Percentiles rank a stretch among this genome's conserved stretches.
Evolutionary conservation across 2,888 invertebrate species (phyloP).

Genomic region (Platycnemis pennipes): DNA sequence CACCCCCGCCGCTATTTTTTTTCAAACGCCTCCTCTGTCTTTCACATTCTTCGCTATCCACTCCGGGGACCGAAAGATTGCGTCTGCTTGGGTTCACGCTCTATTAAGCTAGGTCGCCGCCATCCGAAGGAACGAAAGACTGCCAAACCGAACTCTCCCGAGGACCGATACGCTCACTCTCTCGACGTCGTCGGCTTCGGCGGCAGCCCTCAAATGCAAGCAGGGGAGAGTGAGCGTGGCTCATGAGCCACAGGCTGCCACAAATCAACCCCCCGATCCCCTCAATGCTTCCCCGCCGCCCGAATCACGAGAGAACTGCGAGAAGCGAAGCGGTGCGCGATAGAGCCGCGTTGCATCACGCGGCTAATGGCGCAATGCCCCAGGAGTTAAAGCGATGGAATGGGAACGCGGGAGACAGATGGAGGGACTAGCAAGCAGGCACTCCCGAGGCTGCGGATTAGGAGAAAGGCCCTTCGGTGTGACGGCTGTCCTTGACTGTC

Average conservation of each 20-base stretch:
- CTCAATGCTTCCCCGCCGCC: background rate
- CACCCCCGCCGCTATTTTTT: background rate
- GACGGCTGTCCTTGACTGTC: background rate
- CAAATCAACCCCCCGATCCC: slow-evolving; percentile 7
- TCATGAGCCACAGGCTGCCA: background rate
- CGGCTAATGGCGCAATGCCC: slow-evolving; percentile 58
- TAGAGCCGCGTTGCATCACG: slow-evolving; percentile 58
- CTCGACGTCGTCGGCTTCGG: background rate
- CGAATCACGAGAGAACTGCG: slow-evolving; percentile 42
- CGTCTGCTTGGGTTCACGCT: slow-evolving; percentile 43
- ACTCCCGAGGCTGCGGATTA: background rate
- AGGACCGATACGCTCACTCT: background rate
- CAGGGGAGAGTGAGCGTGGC: background rate
- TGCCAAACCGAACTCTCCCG: background rate
- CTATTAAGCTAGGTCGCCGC: slow-evolving; percentile 37
- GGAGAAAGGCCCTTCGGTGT: background rate
- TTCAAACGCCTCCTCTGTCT: background rate
- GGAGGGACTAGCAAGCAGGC: background rate
- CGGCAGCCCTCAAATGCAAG: background rate
- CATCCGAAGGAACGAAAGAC: background rate
- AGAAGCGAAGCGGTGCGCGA: slow-evolving; percentile 24
- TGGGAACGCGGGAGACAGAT: slow-evolving; percentile 52
- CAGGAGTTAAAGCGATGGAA: slow-evolving; percentile 38
- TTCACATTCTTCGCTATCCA: background rate
- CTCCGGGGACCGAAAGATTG: background rate